Evolutionary conservation across 2,888 invertebrate species (phyloP), one percentile per base, ranked within the genome.

Genomic region (Vesta saturnalis): DNA sequence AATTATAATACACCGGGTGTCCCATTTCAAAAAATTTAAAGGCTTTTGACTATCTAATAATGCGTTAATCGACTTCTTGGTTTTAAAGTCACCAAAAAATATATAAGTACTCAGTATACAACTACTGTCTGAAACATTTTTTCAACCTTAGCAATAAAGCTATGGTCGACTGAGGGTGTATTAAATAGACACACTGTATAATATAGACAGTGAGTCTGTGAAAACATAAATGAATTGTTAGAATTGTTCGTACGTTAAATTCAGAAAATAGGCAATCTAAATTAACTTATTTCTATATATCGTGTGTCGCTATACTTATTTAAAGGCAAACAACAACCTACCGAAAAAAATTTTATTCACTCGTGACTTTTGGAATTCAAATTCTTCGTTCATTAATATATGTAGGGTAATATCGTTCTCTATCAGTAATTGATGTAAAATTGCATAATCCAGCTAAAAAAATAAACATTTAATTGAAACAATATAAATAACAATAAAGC

Each of bases 391-490:
- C 89, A 94, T 94, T 23, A 96, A 82, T 68, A 95, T 91, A 80
- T 96, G 95, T 0, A 96, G 86, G 1, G 90, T 91, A 66, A 94
- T 91, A 1, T 92, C 92, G 80, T 91, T 92, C 83, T 95, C 95
- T 76, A 92, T 86, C 80, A 96, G 85, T 74, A 92, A 91, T 85
- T 95, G 93, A 79, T 93, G 89, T 66, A 95, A 88, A 21, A 93
- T 93, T 1, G 93, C 90, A 81, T 94, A 95, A 82, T 95, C 95
- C 83, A 93, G 83, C 91, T 94, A 83, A 64, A 84, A 85, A 78
- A 75, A 75, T 73, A 74, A 64, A n/a, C n/a, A n/a, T n/a, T n/a
- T n/a, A n/a, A n/a, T n/a, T n/a, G 74, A 75, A 49, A 15, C 49
- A 49, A 18, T 49, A n/a, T n/a, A n/a, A n/a, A n/a, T 49, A 15